These are phyloP conservation scores for Daktulosphaira vitifoliae DNA, from an alignment of 1,140 invertebrate species.

Conservation along the genomic window DNA sequence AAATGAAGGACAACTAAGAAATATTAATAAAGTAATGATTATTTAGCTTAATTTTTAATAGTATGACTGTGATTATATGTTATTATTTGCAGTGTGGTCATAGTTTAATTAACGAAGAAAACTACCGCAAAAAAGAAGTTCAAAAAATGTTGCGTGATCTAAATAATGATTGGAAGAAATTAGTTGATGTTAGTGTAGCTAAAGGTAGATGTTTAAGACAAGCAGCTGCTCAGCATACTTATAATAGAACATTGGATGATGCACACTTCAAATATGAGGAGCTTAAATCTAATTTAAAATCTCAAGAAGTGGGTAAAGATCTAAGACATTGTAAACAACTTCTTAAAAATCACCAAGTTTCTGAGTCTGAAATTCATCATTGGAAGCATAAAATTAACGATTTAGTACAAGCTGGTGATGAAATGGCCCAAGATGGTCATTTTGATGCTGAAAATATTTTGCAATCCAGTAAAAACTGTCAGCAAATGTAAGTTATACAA, in stretches of 20 bases:
- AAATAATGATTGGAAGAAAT: slow-evolving; percentile 62
- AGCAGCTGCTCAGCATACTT: slow-evolving; percentile 69
- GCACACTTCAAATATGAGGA: slow-evolving; percentile 73
- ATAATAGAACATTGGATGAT: slow-evolving; percentile 67
- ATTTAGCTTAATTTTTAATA: not conserved
- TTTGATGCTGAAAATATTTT: slow-evolving; percentile 84
- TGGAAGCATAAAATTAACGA: slow-evolving; percentile 70
- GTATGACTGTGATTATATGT: not conserved
- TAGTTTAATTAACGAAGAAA: slow-evolving; percentile 58
- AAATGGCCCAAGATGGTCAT: slow-evolving; percentile 86
- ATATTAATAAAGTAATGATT: slow-evolving; percentile 61
- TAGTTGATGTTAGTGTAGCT: slow-evolving; percentile 62
- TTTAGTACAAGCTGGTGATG: slow-evolving; percentile 66
- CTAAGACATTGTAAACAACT: slow-evolving; percentile 79
- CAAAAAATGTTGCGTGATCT: slow-evolving; percentile 54
- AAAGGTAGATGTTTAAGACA: slow-evolving; percentile 73
- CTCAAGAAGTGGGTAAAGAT: slow-evolving; percentile 72
- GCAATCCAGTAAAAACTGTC: slow-evolving; percentile 64
- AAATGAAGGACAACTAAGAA: slow-evolving; percentile 77
- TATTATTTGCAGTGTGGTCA: slow-evolving; percentile 49
- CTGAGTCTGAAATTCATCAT: slow-evolving; percentile 70
- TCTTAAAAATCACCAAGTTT: slow-evolving; percentile 71
- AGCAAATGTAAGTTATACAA: slow-evolving; percentile 49
- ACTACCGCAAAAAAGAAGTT: slow-evolving; percentile 61
- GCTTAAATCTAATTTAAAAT: slow-evolving; percentile 62